Base-by-base conservation (phyloP, 1,140 invertebrate genomes). In the Aradophagus sp. region DNA sequence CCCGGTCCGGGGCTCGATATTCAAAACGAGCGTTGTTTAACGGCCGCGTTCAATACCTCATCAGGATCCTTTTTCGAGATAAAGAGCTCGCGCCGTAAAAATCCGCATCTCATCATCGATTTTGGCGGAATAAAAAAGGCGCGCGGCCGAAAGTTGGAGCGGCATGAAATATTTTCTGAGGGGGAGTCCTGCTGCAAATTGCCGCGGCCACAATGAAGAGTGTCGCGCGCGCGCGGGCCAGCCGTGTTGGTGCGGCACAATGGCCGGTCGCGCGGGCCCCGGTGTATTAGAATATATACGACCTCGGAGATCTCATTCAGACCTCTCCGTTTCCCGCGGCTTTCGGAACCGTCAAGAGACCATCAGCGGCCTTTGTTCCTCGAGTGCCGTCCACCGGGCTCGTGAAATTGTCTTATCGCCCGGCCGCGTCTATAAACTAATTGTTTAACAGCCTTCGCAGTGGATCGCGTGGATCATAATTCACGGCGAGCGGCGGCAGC, bases 111-210 rank as follows among this genome's bases (percentile, higher is more conserved):
- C 58, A 62, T 62, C 58, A 65, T 65, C 42, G 42, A 50, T 48
- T 66, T 65, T 53, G 47, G 29, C 1, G 27, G 20, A 47, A 41
- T 56, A 17, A 48, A 48, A 63, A 66, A 56, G 52, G 56, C 42
- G 34, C 23, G 52, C 26, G 50, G 23, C 42, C 48, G 47, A 65
- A 65, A 65, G 41, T 65, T 55, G 55, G 55, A 65, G 48, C 50
- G 35, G 61, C 61, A 42, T 65, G 61, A 56, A 65, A 65, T 65
- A 65, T 56, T 65, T 65, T 44, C 35, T n/a, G n/a, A 48, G 50
- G 31, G 50, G 61, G 50, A 48, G 50, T 14, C 50, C 56, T 65
- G 55, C 61, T 65, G 61, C 61, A 65, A 65, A 55, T 65, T 65
- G 61, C 50, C 47, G 48, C 50, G 35, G 50, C 50, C 61, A 65